These are phyloP conservation scores for Zosterops pallidus DNA, from an alignment of 2,113 vertebrate species.

Conservation along the genomic window DNA sequence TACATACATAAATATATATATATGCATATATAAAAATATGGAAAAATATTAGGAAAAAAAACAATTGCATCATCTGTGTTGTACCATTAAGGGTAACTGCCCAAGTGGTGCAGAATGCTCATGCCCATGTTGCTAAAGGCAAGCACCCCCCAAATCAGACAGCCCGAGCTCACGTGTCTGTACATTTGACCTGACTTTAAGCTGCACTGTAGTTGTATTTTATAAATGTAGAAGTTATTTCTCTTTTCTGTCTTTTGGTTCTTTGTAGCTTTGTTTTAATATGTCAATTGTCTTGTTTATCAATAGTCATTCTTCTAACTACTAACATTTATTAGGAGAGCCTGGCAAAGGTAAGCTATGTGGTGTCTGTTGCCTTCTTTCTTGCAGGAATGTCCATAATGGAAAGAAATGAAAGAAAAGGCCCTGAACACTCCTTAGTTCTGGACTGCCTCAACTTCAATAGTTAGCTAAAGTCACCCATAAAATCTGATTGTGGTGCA, in stretches of 20 bases:
- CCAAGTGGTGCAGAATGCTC: background rate
- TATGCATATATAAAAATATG: background rate
- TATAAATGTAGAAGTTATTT: background rate
- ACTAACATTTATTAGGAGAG: background rate
- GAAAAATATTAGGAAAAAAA: background rate
- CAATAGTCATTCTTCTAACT: background rate
- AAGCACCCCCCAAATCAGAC: background rate
- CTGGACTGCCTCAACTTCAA: background rate
- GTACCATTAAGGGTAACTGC: background rate
- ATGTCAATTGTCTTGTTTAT: background rate
- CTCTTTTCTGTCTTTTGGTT: background rate
- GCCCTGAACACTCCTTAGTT: background rate
- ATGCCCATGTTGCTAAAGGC: background rate
- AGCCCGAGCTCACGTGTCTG: accelerated
- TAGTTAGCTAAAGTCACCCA: background rate
- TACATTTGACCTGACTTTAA: background rate
- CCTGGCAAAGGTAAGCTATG: background rate
- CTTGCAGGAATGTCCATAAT: background rate
- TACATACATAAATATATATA: background rate
- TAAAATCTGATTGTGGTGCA: background rate
- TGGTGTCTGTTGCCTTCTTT: background rate
- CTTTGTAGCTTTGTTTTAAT: background rate
- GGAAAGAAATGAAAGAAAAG: background rate
- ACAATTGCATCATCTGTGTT: background rate
- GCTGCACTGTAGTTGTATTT: background rate